phyloP scores from a whole-genome alignment of 2,888 invertebrate species.

The Malachius bipustulatus region DNA sequence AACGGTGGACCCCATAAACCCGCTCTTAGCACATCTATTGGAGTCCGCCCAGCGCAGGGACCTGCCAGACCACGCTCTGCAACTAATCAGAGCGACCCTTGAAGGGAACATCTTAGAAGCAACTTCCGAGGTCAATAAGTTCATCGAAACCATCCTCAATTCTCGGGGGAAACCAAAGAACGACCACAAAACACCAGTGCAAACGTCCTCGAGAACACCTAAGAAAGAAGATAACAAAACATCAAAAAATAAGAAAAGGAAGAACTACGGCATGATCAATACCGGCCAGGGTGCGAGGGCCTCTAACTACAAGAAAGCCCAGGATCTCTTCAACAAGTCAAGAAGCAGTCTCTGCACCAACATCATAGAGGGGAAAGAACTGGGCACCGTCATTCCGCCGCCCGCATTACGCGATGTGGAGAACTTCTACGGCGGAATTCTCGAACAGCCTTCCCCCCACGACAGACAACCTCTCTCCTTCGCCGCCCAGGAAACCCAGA shows the following conservation, averaged over 20 bases:
- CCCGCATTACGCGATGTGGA: neutral
- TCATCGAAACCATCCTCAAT: neutral
- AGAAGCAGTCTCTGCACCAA: neutral
- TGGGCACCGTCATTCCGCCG: neutral
- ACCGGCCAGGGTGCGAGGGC: neutral
- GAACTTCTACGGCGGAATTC: neutral
- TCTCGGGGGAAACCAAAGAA: too few species aligned
- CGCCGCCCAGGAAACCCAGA: neutral
- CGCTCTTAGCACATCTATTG: neutral
- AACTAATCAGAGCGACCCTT: neutral
- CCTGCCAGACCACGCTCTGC: neutral
- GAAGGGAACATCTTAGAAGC: too few species aligned
- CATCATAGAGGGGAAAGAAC: neutral
- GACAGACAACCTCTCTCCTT: neutral
- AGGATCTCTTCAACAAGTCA: conserved; percentile 1
- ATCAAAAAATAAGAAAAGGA: neutral
- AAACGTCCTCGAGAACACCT: neutral
- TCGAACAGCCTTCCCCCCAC: neutral
- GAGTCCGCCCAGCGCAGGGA: neutral
- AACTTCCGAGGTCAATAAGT: neutral
- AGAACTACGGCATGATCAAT: neutral
- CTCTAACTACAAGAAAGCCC: neutral
- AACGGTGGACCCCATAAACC: neutral
- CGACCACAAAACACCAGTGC: too few species aligned
- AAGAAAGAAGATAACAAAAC: neutral